Percentiles rank a stretch among this genome's conserved stretches.
phyloP scores from a whole-genome alignment of 2,113 vertebrate genomes.

The Anolis carolinensis region DNA sequence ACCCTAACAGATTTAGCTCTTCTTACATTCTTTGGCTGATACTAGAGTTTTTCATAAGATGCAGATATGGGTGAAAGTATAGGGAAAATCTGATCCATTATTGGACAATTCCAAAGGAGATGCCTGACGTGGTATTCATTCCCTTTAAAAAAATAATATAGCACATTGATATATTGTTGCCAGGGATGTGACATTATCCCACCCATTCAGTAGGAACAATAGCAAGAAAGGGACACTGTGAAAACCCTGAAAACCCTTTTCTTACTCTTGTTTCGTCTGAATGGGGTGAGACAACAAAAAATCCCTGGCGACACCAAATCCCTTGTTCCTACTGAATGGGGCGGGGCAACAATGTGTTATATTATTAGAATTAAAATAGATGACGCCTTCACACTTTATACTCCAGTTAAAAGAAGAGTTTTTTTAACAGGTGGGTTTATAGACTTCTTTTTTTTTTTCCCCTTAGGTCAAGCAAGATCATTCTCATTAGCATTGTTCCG shows the following conservation, averaged over 20 bases:
- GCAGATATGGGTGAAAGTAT: background rate
- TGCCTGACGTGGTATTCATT: too few relatives aligned
- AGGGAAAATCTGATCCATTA: too few relatives aligned
- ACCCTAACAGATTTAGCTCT: too few relatives aligned
- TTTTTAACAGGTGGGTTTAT: constrained; percentile 4
- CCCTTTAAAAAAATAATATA: too few relatives aligned
- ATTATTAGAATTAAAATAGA: background rate
- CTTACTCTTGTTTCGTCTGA: background rate
- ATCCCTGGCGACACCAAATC: background rate
- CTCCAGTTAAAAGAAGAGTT: background rate
- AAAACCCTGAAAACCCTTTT: background rate
- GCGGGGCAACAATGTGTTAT: background rate
- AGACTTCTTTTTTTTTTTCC: background rate
- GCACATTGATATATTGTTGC: too few relatives aligned
- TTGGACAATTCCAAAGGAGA: too few relatives aligned
- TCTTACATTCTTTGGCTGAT: too few relatives aligned
- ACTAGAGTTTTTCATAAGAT: background rate
- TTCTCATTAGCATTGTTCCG: constrained; percentile 17
- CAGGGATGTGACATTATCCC: too few relatives aligned
- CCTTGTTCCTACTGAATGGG: background rate
- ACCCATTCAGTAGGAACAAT: too few relatives aligned
- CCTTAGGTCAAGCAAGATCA: background rate
- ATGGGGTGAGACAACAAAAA: background rate
- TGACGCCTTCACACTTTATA: background rate
- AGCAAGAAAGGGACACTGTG: too few relatives aligned